Base-by-base conservation (phyloP, 2,888 invertebrate genomes). In the Heterodera filipjevi region DNA sequence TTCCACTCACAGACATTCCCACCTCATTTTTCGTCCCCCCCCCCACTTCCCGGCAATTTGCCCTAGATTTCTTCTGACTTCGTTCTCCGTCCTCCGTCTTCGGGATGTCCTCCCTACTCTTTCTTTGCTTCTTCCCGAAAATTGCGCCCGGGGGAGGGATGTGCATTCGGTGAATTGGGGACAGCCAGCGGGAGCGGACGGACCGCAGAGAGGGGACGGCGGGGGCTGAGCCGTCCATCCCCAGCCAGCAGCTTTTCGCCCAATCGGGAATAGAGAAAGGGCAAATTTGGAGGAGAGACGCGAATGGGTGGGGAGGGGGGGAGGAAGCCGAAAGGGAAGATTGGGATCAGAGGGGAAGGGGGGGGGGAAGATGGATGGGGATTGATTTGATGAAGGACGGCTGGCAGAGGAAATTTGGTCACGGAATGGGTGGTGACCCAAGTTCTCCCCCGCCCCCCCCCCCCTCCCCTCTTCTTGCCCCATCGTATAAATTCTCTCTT, bases 81-180 rank as follows among this genome's bases (percentile, higher is more conserved):
- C 33, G 68, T 35, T 35, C 32, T 35, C 35, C 33, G 68, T 59
- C 59, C 32, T 35, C 35, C 33, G 68, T 59, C 59, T 59, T 59
- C 59, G 59, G 59, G 59, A 59, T 59, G 59, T 59, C 59, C 59
- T 27, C 59, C 59, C 53, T 6, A 53, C 53, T 53, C 59, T 27
- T n/a, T 59, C 59, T 59, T 59, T 27, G 59, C 59, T 59, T 59
- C 68, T 32, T 68, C 68, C 68, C 68, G 68, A 68, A 68, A 68
- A 68, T 68, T 68, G 68, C 68, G 68, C 68, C 32, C 68, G 33
- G 32, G 66, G 35, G 35, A 3, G 22, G 33, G 68, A 6, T 35
- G 35, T 68, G 68, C 33, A 68, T 35, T 68, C 33, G 68, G 5
- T 59, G 68, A 68, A 35, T 68, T 32, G 68, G 33, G 68, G 68